These are phyloP conservation scores for Leptoteleia sp. DNA, from an alignment of 1,140 invertebrate species.

Conservation along the genomic window DNA sequence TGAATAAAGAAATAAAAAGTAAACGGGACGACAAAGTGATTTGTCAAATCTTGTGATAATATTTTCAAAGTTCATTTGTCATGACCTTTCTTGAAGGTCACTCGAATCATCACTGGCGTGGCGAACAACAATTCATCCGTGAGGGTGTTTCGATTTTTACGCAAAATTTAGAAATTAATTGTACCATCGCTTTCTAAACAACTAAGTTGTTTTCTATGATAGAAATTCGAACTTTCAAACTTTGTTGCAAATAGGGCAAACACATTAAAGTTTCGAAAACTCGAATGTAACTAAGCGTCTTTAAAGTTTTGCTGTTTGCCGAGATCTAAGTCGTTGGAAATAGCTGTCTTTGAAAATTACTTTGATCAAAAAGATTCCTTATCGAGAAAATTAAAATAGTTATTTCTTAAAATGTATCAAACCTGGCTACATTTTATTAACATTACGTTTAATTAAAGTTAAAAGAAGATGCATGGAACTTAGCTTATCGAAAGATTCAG, in stretches of 20 bases:
- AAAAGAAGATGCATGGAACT: no score
- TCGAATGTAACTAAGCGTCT: slow-evolving; percentile 57
- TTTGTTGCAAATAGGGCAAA: slow-evolving; percentile 57
- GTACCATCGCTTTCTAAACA: slow-evolving; percentile 44
- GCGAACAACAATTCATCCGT: slow-evolving; percentile 21
- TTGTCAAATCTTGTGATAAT: no score
- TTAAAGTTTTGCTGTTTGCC: slow-evolving; percentile 56
- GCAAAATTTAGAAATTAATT: slow-evolving; percentile 47
- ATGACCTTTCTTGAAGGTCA: slow-evolving; percentile 3
- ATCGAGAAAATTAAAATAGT: slow-evolving; percentile 36
- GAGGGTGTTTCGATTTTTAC: slow-evolving; percentile 21
- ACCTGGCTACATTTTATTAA: no score
- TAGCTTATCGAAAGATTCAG: no score
- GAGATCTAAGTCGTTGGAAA: slow-evolving; percentile 45
- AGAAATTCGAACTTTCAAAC: slow-evolving; percentile 53
- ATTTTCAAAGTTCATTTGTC: slow-evolving; percentile 10
- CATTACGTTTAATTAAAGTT: no score
- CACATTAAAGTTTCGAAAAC: slow-evolving; percentile 56
- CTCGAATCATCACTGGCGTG: not conserved
- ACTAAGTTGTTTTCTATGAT: slow-evolving; percentile 59
- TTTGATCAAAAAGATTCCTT: slow-evolving; percentile 41
- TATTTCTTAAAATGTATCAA: slow-evolving; percentile 10
- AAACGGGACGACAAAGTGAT: no score
- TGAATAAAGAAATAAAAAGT: no score
- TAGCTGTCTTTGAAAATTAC: slow-evolving; percentile 57